Evolutionary conservation across 2,888 invertebrate genomes (phyloP).

Genomic region (Cartodere bifasciata): DNA sequence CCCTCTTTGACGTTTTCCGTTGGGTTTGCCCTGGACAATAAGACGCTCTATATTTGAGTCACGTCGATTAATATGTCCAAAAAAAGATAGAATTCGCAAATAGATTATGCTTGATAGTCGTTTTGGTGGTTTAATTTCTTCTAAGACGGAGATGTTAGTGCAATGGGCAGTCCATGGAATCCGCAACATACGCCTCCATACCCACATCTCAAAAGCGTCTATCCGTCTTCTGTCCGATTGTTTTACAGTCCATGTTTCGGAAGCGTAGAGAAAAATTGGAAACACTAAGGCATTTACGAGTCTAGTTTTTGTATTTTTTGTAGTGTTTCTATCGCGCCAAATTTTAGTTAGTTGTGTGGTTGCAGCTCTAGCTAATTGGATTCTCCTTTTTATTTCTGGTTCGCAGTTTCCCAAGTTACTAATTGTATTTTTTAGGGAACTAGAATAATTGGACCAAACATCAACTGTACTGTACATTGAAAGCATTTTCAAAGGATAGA

Average conservation of each 20-base stretch:
- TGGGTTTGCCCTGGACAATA: no score
- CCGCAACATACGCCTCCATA: conserved; percentile 8
- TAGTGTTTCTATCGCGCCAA: background rate
- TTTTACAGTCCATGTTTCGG: conserved; percentile 9
- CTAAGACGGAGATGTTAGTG: conserved; percentile 2
- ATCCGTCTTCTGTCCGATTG: conserved; percentile 6
- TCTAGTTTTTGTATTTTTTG: conserved; percentile 1
- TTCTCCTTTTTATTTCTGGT: conserved; percentile 2
- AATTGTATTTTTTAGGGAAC: no score
- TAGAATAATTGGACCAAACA: no score
- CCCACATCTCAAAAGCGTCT: conserved; percentile 10
- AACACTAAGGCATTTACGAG: conserved; percentile 6
- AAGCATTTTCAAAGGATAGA: no score
- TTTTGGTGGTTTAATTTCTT: background rate
- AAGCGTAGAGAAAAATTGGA: conserved; percentile 5
- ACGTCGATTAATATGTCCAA: conserved; percentile 4
- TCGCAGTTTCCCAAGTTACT: conserved; percentile 6
- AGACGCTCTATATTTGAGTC: no score
- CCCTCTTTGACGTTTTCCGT: conserved; percentile 3
- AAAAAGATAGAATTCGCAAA: conserved; percentile 4
- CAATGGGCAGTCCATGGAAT: conserved; percentile 6
- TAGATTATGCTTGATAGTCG: no score
- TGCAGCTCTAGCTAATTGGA: conserved; percentile 2
- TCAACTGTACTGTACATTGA: no score
- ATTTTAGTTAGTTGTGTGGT: no score